Conservation (phyloP, 2,113 vertebrate species). For the Macroglossus sobrinus region DNA sequence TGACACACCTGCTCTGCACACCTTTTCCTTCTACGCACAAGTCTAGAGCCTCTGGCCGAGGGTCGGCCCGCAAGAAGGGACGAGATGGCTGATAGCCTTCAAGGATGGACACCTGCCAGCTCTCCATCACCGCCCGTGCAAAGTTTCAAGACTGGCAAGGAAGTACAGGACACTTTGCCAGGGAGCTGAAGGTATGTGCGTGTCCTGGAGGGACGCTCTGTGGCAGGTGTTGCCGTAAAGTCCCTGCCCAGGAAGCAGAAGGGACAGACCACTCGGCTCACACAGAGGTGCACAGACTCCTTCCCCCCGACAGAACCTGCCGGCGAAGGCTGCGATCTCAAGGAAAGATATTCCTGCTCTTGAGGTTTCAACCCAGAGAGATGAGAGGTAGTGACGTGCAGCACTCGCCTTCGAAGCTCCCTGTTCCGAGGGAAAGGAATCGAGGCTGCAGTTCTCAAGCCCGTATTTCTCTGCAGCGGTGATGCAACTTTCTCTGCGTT, state of each 20-base stretch:
- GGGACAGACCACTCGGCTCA: too few relatives aligned
- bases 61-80: accelerated
- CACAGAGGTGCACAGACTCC: background rate
- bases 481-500: too few relatives aligned
- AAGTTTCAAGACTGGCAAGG: background rate
- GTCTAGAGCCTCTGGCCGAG: background rate
- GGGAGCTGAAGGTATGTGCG: background rate
- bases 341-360: background rate
- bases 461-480: background rate
- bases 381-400: background rate
- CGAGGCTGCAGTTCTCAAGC: background rate
- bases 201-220: background rate
- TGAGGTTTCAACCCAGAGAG: background rate
- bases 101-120: background rate
- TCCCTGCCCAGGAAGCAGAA: background rate
- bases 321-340: background rate
- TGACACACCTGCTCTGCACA: too few relatives aligned
- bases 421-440: background rate
- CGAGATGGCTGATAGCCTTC: background rate
- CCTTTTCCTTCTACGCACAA: background rate
- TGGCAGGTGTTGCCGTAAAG: too few relatives aligned
- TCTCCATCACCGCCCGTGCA: accelerated
- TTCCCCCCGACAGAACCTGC: background rate
- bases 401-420: background rate
- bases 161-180: background rate